Evolutionary conservation across 2,113 vertebrate species (phyloP), one percentile per base, ranked within the genome.

Genomic region (Alligator mississippiensis): DNA sequence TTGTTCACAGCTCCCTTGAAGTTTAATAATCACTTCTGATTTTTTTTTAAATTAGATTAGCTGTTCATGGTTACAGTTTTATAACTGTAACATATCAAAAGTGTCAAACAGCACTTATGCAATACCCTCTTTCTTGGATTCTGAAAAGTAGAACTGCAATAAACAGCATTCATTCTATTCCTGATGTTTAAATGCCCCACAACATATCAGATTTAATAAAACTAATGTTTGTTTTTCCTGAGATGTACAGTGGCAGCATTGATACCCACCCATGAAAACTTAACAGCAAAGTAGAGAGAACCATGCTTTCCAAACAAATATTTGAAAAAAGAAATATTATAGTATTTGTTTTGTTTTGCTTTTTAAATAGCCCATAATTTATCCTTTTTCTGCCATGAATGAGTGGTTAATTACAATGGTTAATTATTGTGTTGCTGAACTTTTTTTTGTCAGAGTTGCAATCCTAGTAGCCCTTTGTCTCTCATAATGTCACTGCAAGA

Each of bases 1-100:
- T 98, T 98, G 96, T 98, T 98, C 98, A 96, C 96, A 98, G 92
- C 90, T 98, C 97, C 96, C 95, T 97, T 96, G 94, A 97, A 98
- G 91, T 92, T 96, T 97, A 97, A 98, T 98, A 98, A 98, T 98
- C 97, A 98, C 92, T 97, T 96, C 87, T 94, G 93, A 84, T 87
- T 92, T 92, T 93, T 94, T 88, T 82, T 84, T 4, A 68, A 97
- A 97, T 98, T 96, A 97, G 89, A 95, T 96, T 95, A 95, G 75
- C 83, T 98, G 90, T 94, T 96, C 92, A 11, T 86, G 90, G 90
- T 94, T 94, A 85, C 88, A 95, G 95, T 95, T 96, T 96, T 92
- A 86, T 77, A 95, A 96, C 92, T 95, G 90, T 90, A 96, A 95
- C 85, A 19, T 93, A 96, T 89, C 93, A 92, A 91, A 96, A 95